phyloP scores from a whole-genome alignment of 2,888 invertebrate species.

The Polymixis lichenea region DNA sequence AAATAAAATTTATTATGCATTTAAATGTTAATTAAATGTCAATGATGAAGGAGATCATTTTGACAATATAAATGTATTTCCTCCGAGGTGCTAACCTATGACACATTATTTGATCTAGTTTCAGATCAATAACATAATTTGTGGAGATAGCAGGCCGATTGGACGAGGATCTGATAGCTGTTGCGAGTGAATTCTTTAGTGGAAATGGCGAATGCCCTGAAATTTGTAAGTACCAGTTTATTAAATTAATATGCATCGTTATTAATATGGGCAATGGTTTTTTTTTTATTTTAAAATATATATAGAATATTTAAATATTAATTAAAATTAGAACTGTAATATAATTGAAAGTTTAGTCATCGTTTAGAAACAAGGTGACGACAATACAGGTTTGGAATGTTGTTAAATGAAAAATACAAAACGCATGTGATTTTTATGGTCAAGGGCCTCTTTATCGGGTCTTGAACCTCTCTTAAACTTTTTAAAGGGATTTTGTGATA shows the following conservation, averaged over 20 bases:
- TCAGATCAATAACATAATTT: conserved; percentile 83
- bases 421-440: conserved; percentile 25
- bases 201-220: conserved; percentile 72
- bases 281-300: conserved; percentile 14
- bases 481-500: neutral
- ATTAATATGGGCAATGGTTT: conserved; percentile 38
- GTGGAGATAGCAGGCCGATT: conserved; percentile 77
- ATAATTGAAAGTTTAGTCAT: conserved; percentile 14
- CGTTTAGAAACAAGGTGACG: conserved; percentile 46
- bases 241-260: conserved; percentile 40
- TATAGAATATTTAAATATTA: conserved; percentile 23
- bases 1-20: conserved; percentile 84
- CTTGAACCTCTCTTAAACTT: conserved; percentile 21
- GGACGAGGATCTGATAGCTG: conserved; percentile 65
- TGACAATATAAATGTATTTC: conserved; percentile 80
- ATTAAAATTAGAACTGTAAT: conserved; percentile 16
- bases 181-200: conserved; percentile 54
- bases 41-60: conserved; percentile 81
- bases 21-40: conserved; percentile 88
- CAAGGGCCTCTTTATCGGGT: conserved; percentile 24
- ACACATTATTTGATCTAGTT: conserved; percentile 82
- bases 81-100: conserved; percentile 77
- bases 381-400: conserved; percentile 58
- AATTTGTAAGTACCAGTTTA: conserved; percentile 76
- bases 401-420: conserved; percentile 33